Evolutionary conservation across 2,888 invertebrate genomes (phyloP), one percentile per base, ranked within the genome.

Genomic region (Patella pellucida): DNA sequence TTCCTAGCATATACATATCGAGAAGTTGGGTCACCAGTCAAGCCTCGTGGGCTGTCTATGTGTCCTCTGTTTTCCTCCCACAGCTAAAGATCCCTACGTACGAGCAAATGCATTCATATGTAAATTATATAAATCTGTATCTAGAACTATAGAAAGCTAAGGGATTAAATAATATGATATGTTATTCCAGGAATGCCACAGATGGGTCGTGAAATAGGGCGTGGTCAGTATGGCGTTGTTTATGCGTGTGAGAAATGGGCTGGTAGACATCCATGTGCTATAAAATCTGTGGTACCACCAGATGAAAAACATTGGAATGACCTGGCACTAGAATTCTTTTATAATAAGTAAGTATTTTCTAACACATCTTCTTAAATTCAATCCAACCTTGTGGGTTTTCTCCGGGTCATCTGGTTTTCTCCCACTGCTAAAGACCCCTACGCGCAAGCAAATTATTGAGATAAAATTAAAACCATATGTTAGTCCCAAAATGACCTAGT

Each of bases 301-400:
- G 96, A 97, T 89, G 96, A 96, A 85, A 93, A 95, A 78, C 96
- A 96, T 88, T 96, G 96, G 95, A 95, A 95, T 88, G 96, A 97
- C 88, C 92, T 97, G 1, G 96, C 96, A 1, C 95, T 96, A 94
- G 96, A 97, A 91, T 96, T 96, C 92, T 96, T 95, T 90, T 96
- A 96, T 86, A 96, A 96, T 71, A 94, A 95, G 95, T 95, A 86
- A 78, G 78, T 70, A 16, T 68, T 68, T 68, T 14, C 15, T 14
- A 7, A 12, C 16, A 54, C 23, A 52, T 27, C 67, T 79, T 62
- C 19, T 11, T n/a, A n/a, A n/a, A n/a, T n/a, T n/a, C n/a, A n/a
- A n/a, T n/a, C n/a, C n/a, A n/a, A n/a, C n/a, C n/a, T n/a, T n/a
- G n/a, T n/a, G n/a, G n/a, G n/a, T n/a, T n/a, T n/a, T n/a, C n/a